Conservation (phyloP, 2,888 invertebrate species). For the Drosophila emarginata region DNA sequence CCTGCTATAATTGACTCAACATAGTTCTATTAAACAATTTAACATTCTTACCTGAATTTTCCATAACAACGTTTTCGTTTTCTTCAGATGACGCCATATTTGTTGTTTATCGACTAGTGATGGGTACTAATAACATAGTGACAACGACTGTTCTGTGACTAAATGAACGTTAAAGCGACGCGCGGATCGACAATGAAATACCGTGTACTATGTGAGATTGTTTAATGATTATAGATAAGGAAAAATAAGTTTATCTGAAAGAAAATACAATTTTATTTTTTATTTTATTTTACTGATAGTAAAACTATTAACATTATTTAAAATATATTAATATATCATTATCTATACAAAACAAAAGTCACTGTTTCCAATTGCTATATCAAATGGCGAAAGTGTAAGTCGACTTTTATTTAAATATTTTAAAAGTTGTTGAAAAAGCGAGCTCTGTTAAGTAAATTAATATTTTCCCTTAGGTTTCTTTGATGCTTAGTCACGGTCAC, state of each 20-base stretch:
- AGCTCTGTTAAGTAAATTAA: background rate
- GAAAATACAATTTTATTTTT: no score
- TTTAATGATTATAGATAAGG: background rate
- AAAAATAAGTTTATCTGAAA: no score
- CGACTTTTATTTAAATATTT: no score
- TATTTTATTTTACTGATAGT: no score
- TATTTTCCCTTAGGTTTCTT: background rate
- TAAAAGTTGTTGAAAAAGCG: no score
- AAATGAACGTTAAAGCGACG: background rate
- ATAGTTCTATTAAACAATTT: slow-evolving; percentile 13
- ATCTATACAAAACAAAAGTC: no score
- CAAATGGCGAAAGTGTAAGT: no score
- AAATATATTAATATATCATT: no score
- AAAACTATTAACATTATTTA: no score
- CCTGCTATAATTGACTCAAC: background rate
- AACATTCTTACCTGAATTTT: slow-evolving; percentile 78
- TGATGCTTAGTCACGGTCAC: background rate
- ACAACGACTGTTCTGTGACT: background rate
- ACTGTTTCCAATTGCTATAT: no score
- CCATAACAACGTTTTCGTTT: slow-evolving; percentile 80
- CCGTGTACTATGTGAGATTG: background rate
- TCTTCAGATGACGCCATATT: slow-evolving; percentile 83
- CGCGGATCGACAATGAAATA: background rate
- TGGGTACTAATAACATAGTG: background rate
- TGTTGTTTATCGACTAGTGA: slow-evolving; percentile 34